Evolutionary conservation across 2,797 vertebrate species (phyloP).

Genomic region (Premnoplex brunnescens): DNA sequence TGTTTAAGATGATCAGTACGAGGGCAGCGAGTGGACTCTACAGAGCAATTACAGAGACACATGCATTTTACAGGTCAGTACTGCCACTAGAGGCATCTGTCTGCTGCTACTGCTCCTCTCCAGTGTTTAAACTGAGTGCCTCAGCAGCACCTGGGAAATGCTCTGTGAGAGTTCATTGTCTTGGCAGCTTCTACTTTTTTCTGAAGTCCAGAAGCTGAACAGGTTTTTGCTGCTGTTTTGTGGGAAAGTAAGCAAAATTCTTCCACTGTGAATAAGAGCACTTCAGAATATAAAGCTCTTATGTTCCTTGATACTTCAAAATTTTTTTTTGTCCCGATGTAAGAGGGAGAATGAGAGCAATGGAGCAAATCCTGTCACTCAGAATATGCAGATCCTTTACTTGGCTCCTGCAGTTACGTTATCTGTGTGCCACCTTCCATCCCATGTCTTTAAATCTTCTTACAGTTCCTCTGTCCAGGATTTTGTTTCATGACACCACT

Average conservation of each 20-base stretch:
- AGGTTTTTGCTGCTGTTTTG: background rate
- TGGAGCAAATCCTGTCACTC: background rate
- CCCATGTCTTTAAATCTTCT: background rate
- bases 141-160: background rate
- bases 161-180: background rate
- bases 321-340: background rate
- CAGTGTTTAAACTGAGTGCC: background rate
- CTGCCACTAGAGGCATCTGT: background rate
- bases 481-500: background rate
- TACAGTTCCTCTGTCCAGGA: background rate
- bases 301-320: background rate
- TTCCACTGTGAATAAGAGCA: background rate
- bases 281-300: background rate
- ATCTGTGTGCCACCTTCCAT: background rate
- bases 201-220: background rate
- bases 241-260: background rate
- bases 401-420: background rate
- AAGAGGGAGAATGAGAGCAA: background rate
- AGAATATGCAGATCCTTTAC: background rate
- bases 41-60: conserved; percentile 95
- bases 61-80: conserved; percentile 96
- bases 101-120: background rate
- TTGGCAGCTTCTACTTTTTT: background rate
- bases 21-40: conserved; percentile 96
- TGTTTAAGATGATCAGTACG: conserved; percentile 97